Base-by-base conservation (phyloP, 2,888 invertebrate species). In the Dasysyrphus albostriatus region DNA sequence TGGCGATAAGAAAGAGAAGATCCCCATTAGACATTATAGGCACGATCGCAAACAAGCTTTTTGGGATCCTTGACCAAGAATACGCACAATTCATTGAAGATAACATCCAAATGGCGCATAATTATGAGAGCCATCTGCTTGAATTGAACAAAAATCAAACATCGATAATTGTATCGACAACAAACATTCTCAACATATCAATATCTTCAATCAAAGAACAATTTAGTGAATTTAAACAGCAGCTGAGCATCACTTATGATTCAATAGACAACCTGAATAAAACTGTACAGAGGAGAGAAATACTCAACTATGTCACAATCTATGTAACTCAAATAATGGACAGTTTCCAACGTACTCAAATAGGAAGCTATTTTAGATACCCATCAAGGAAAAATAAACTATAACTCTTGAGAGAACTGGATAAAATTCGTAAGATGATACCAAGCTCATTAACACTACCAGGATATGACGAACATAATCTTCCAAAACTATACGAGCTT, bases 401-500 rank as follows among this genome's bases (percentile, higher is more conserved):
- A 44, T n/a, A 44, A n/a, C 44, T 44, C 12, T n/a, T 44, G 44
- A 44, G 14, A 3, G 44, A 44, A 6, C n/a, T 44, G n/a, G 44
- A 44, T n/a, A 44, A 44, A 3, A 44, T 44, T 44, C 44, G 44
- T n/a, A 44, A 44, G 14, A n/a, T 44, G 12, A n/a, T 44, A 44
- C 44, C 44, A 8, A 44, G 2, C 14, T 44, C 59, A 16, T 29
- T 59, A 59, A 16, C 37, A 59, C 37, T 59, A 14, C 59, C 37
- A 37, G 59, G 59, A 37, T n/a, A n/a, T n/a, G n/a, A n/a, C n/a
- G n/a, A n/a, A n/a, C n/a, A n/a, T n/a, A n/a, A n/a, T n/a, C n/a
- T 37, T n/a, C 59, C 59, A 2, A 59, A 59, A 14, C 37, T 37
- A 14, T 59, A 37, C 59, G 37, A 59, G 16, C 59, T 59, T 59